A percentile compares a stretch with the other conserved stretches of the same genome.
phyloP scores from a whole-genome alignment of 2,797 vertebrate species.

The Phoxinus dragarum region DNA sequence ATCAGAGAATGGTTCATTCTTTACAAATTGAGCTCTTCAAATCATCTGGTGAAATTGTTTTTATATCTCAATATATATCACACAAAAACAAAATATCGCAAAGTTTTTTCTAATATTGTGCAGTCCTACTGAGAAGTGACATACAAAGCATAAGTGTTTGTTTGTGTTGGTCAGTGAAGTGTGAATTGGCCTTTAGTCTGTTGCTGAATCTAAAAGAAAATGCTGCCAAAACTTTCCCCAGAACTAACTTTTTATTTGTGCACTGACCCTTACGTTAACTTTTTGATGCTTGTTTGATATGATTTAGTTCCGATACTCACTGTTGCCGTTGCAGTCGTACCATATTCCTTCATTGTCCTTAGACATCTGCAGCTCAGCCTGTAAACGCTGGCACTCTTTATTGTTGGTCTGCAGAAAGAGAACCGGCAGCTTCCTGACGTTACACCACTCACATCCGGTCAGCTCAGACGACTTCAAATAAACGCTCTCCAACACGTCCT shows the following conservation, averaged over 20 bases:
- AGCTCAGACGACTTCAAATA: constrained; percentile 87
- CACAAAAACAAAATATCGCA: no score
- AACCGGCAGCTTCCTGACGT: constrained; percentile 90
- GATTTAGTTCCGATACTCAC: constrained; percentile 75
- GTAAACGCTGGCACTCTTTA: constrained; percentile 84
- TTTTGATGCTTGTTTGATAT: not conserved
- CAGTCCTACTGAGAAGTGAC: not conserved
- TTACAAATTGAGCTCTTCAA: no score
- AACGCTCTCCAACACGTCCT: constrained; percentile 74
- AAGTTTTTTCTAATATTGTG: no score
- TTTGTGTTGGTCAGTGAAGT: not conserved
- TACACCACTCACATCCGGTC: constrained; percentile 95
- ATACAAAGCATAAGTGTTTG: no score
- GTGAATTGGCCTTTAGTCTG: not conserved
- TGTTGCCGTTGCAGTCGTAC: constrained; percentile 86
- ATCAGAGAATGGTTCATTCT: not conserved
- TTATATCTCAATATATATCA: no score
- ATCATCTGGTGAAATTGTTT: no score
- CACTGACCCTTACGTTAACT: not conserved
- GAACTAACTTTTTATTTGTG: not conserved
- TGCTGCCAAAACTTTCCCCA: not conserved
- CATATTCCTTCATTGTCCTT: constrained; percentile 80
- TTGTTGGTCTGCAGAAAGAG: constrained; percentile 89
- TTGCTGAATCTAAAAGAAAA: not conserved
- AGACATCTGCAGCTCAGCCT: constrained; percentile 85